Evolutionary conservation across 2,113 vertebrate genomes (phyloP).

Genomic region (Onychorhynchus coronatus): DNA sequence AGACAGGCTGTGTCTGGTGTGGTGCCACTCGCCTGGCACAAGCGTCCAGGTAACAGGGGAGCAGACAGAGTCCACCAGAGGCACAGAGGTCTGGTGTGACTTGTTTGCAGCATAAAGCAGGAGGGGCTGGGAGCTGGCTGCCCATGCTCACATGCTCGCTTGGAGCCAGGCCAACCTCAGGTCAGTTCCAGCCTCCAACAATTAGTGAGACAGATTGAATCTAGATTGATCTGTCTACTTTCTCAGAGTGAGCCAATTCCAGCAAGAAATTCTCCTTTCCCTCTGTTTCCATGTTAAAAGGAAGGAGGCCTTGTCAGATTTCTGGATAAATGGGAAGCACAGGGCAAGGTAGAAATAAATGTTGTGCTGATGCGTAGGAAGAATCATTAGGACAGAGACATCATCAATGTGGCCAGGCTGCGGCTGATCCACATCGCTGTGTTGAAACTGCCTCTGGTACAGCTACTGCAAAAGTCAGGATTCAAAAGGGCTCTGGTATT

Average conservation of each 20-base stretch:
- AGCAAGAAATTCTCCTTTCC: slow-evolving; percentile 23
- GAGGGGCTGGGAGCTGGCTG: neutral
- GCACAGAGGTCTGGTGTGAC: neutral
- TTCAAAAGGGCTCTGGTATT: neutral
- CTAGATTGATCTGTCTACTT: neutral
- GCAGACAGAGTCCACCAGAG: neutral
- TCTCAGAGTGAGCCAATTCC: neutral
- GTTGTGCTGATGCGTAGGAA: neutral
- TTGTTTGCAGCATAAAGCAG: neutral
- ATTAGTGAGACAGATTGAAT: slow-evolving; percentile 22
- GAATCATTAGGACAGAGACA: neutral
- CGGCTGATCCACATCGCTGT: neutral
- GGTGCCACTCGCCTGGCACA: neutral
- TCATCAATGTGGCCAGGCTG: accelerated
- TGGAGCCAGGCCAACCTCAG: neutral
- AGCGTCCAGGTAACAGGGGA: neutral
- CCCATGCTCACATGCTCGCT: accelerated
- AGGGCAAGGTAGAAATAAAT: slow-evolving; percentile 9
- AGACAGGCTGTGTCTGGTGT: neutral
- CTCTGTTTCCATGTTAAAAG: neutral
- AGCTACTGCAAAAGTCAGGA: neutral
- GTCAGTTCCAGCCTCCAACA: slow-evolving; percentile 11
- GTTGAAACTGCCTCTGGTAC: neutral
- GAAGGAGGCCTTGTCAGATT: slow-evolving; percentile 26
- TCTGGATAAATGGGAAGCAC: neutral